phyloP scores from a whole-genome alignment of 2,888 invertebrate species.

The Pyrgus malvae region DNA sequence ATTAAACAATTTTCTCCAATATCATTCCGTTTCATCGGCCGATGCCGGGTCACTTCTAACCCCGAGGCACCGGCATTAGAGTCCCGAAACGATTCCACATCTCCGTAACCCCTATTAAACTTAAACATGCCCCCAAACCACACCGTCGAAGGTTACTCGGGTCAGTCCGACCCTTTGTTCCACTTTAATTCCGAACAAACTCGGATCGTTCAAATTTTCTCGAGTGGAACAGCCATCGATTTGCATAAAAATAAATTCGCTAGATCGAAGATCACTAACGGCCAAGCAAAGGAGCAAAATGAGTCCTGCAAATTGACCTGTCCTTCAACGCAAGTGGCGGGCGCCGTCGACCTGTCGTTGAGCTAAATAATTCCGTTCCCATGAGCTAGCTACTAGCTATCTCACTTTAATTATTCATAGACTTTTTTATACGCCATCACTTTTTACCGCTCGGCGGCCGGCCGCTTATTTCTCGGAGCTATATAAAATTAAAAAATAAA shows the following conservation, averaged over 20 bases:
- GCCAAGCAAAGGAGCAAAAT: conserved; percentile 60
- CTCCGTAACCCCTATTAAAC: conserved; percentile 72
- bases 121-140: conserved; percentile 77
- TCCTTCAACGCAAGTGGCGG: conserved; percentile 64
- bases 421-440: conserved; percentile 75
- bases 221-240: conserved; percentile 43
- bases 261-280: conserved; percentile 38
- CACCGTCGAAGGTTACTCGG: conserved; percentile 55
- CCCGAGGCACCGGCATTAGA: conserved; percentile 68
- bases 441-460: conserved; percentile 74
- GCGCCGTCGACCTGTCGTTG: conserved; percentile 67
- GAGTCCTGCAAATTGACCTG: conserved; percentile 77
- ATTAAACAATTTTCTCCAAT: conserved; percentile 79
- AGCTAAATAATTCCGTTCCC: conserved; percentile 78
- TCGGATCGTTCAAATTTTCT: conserved; percentile 43
- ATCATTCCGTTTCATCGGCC: conserved; percentile 70
- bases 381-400: conserved; percentile 80
- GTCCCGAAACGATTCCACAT: conserved; percentile 64
- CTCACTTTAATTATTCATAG: conserved; percentile 82
- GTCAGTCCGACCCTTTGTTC: conserved; percentile 56
- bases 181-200: conserved; percentile 51
- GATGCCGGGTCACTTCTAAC: conserved; percentile 64
- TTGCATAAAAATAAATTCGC: conserved; percentile 51
- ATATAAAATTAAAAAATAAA: conserved; percentile 78
- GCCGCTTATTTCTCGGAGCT: conserved; percentile 60